A percentile compares a stretch with the other conserved stretches of the same genome.
Evolutionary conservation across 2,113 vertebrate species (phyloP).

Genomic region (Heterocephalus glaber): DNA sequence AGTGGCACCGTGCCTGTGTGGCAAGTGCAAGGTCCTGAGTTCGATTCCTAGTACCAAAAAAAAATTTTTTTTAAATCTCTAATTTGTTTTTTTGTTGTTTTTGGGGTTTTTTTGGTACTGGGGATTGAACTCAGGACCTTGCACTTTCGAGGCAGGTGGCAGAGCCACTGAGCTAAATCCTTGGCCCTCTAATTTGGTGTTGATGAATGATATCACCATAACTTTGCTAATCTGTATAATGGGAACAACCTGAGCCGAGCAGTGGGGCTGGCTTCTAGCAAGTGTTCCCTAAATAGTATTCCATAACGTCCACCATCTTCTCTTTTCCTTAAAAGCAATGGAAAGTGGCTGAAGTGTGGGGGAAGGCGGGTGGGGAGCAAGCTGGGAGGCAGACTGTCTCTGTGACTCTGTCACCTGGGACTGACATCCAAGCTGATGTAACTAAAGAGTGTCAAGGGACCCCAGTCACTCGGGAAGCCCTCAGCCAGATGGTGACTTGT

Average conservation of each 20-base stretch:
- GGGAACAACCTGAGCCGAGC: background rate
- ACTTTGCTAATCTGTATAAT: background rate
- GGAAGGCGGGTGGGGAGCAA: background rate
- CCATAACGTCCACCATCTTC: background rate
- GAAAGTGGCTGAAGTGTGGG: background rate
- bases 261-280: background rate
- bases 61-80: too few species aligned
- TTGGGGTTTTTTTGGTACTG: too few species aligned
- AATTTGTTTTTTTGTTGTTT: too few species aligned
- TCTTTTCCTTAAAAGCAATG: background rate
- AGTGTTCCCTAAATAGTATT: background rate
- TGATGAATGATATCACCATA: background rate
- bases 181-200: slow-evolving; percentile 13
- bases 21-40: too few species aligned
- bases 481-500: slow-evolving; percentile 71
- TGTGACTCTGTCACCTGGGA: background rate
- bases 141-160: too few species aligned
- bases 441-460: slow-evolving; percentile 53
- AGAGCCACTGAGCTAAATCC: too few species aligned
- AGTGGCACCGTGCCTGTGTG: too few species aligned
- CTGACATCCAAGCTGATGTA: slow-evolving; percentile 65
- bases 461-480: background rate
- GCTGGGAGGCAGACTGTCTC: background rate
- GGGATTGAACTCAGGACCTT: too few species aligned
- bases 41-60: too few species aligned